Conservation (phyloP, 2,113 vertebrate genomes). For the Urocynchramus pylzowi region DNA sequence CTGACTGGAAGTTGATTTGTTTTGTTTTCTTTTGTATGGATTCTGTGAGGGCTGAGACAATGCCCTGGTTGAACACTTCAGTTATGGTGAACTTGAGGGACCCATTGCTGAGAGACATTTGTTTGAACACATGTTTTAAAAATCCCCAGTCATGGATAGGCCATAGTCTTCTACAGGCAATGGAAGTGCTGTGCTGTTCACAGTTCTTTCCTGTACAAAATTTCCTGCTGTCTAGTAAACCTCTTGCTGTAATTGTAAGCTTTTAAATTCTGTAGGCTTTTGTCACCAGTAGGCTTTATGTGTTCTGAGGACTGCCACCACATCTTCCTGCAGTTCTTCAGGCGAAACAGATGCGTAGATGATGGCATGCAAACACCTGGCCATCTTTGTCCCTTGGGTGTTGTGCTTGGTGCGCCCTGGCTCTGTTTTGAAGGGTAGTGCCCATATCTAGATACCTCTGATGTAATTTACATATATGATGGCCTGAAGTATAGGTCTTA, state of each 20-base stretch:
- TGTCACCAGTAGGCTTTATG: not conserved
- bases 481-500: not conserved
- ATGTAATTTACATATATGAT: not conserved
- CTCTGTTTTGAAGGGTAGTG: not conserved
- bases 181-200: not conserved
- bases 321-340: not conserved
- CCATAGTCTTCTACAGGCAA: not conserved
- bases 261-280: not conserved
- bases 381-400: not conserved
- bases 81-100: not conserved
- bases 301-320: not conserved
- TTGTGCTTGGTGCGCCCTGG: not conserved
- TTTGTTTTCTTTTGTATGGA: not conserved
- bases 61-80: not conserved
- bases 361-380: not conserved
- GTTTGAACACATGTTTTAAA: not conserved
- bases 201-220: not conserved
- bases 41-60: not conserved
- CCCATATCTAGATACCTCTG: not conserved
- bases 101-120: not conserved
- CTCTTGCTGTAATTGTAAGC: not conserved
- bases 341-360: not conserved
- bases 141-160: not conserved
- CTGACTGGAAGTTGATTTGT: not conserved
- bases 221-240: not conserved